Evolutionary conservation across 2,113 vertebrate species (phyloP).

Genomic region (Atherinomorus stipes): DNA sequence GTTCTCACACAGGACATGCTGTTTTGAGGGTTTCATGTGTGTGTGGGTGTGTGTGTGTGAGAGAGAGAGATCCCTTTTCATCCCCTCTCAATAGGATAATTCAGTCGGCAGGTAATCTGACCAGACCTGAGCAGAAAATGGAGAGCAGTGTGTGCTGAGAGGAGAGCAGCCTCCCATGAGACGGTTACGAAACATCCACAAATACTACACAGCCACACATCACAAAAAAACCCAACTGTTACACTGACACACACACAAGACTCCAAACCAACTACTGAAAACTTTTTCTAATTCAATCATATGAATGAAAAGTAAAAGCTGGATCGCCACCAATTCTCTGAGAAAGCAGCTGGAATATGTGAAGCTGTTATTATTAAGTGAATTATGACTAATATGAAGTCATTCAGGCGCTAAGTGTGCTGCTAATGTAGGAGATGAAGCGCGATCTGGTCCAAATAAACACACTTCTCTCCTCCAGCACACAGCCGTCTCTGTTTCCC

Average conservation of each 20-base stretch:
- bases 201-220: background rate
- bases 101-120: constrained; percentile 66
- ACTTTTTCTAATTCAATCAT: background rate
- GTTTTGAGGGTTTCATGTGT: constrained; percentile 1
- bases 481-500: constrained; percentile 62
- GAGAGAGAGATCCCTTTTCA: constrained; percentile 58
- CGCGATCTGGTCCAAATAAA: constrained; percentile 9
- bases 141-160: constrained; percentile 55
- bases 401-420: background rate
- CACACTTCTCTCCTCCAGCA: constrained; percentile 21
- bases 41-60: background rate
- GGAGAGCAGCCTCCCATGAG: constrained; percentile 36
- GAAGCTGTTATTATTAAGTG: background rate
- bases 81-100: constrained; percentile 49
- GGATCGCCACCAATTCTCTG: background rate
- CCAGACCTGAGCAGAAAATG: constrained; percentile 61
- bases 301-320: background rate
- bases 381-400: background rate
- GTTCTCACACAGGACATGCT: background rate
- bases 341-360: background rate
- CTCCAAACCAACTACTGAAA: background rate
- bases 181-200: constrained; percentile 36
- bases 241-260: constrained; percentile 4
- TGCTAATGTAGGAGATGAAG: background rate
- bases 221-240: constrained; percentile 21